phyloP scores from a whole-genome alignment of 2,797 vertebrate species.

The Gallinago solitaria region DNA sequence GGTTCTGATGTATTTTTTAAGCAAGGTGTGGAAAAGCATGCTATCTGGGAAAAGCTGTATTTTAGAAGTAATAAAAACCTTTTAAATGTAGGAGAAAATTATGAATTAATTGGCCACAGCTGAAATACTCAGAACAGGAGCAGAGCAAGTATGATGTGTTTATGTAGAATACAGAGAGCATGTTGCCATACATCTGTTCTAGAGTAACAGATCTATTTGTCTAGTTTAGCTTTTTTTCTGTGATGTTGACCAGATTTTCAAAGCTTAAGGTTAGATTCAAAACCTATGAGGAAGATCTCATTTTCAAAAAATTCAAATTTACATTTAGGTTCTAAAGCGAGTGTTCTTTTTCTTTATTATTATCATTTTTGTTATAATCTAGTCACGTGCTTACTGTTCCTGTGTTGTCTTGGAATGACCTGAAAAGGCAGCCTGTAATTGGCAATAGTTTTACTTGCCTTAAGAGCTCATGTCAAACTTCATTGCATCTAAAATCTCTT shows the following conservation, averaged over 20 bases:
- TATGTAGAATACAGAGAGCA: not conserved
- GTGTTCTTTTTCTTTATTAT: not conserved
- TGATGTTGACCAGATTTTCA: not conserved
- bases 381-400: not conserved
- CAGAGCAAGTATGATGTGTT: not conserved
- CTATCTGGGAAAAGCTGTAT: not conserved
- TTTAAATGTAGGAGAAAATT: not conserved
- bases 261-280: not conserved
- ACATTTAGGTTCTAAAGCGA: not conserved
- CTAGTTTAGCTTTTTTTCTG: not conserved
- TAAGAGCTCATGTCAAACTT: not conserved
- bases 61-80: not conserved
- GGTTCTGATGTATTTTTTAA: conserved; percentile 10
- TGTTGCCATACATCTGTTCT: not conserved
- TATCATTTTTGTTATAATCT: not conserved
- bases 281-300: not conserved
- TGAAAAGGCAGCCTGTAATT: not conserved
- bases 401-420: not conserved
- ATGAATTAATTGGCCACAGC: not conserved
- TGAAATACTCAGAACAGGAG: not conserved
- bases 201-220: not conserved
- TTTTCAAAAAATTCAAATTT: not conserved
- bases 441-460: not conserved
- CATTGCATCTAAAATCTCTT: not conserved
- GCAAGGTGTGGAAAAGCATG: not conserved